Percentiles rank a stretch among this genome's conserved stretches.
Conservation (phyloP, 2,113 vertebrate species). For the Danio rerio region GRCz12tu NC_133199.1:4734001-4734500, state of each 20-base stretch:
- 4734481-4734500: conserved; percentile 76
- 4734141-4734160: conserved; percentile 60
- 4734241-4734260: conserved; percentile 66
- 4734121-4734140: conserved; percentile 41
- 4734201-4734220: conserved; percentile 75
- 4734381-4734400: conserved; percentile 41
- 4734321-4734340: too few relatives aligned
- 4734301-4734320: conserved; percentile 70
- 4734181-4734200: conserved; percentile 66
- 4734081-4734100: too few relatives aligned
- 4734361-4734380: conserved; percentile 32
- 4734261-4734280: conserved; percentile 67
- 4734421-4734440: conserved; percentile 70
- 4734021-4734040: too few relatives aligned
- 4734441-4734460: conserved; percentile 74
- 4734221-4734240: conserved; percentile 70
- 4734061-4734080: too few relatives aligned
- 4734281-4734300: conserved; percentile 65
- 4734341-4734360: too few relatives aligned
- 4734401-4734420: conserved; percentile 71
- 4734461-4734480: conserved; percentile 80
- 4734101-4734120: too few relatives aligned
- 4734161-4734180: conserved; percentile 68
- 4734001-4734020: too few relatives aligned
- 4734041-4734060: too few relatives aligned